Base-by-base conservation (phyloP, 2,888 invertebrate genomes). In the Tipula vernalis region DNA sequence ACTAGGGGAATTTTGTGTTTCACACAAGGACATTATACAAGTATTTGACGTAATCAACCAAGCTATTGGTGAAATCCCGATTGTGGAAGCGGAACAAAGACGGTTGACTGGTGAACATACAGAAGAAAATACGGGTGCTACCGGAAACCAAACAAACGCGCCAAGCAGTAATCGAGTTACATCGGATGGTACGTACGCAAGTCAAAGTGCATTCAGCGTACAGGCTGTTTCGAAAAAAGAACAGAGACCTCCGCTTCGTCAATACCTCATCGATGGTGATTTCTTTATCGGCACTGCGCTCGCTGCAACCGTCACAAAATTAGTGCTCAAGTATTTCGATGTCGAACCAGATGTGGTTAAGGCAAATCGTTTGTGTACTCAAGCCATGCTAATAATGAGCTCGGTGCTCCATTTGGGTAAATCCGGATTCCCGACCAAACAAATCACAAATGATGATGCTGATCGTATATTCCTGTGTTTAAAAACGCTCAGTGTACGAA, bases 121-220 rank as follows among this genome's bases (percentile, higher is more conserved):
- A 5, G 93, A 94, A 28, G 94, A 94, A 86, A 90, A 89, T 36
- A 88, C 89, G 86, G 87, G 88, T 86, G 51, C 57, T 36, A 91
- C 92, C 36, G 71, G 71, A 71, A 93, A 95, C 44, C 96, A 95
- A 89, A 92, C 97, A 18, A 88, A 88, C 10, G 88, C 88, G 39
- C 88, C 90, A 47, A 71, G 71, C 10, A 90, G 88, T 87, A 91
- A 90, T 86, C 91, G 91, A 87, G 98, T 99, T 83, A 99, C 99
- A 85, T 99, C 99, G 47, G 99, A 99, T 93, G 99, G 99, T 28
- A 99, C 99, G 0, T 99, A 99, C 91, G 99, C 99, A 39, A 96
- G 98, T 3, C 99, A 99, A 92, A 98, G 98, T 88, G 99, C 98
- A 83, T 98, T 99, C 92, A 98, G 97, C 90, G 93, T 97, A 89